Evolutionary conservation across 2,113 vertebrate genomes (phyloP).

Genomic region (Callipepla squamata): DNA sequence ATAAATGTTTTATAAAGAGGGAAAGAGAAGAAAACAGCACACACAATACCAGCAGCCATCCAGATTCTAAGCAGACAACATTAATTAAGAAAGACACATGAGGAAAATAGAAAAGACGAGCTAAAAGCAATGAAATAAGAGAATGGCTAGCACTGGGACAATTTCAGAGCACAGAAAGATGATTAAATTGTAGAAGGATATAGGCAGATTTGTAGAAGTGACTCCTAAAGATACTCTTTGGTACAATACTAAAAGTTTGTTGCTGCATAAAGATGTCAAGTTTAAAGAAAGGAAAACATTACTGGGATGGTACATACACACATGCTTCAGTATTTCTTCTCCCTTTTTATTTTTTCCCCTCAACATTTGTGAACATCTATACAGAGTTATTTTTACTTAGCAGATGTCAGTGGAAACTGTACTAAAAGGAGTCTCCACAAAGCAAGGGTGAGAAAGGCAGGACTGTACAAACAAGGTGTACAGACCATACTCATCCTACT

Average conservation of each 20-base stretch:
- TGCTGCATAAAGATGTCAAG: not conserved
- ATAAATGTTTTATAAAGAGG: not conserved
- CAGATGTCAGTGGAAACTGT: not conserved
- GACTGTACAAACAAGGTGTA: not conserved
- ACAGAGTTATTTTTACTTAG: not conserved
- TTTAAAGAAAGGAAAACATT: not conserved
- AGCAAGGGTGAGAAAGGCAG: not conserved
- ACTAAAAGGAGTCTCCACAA: not conserved
- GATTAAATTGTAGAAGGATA: conserved; percentile 17
- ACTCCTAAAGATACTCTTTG: conserved; percentile 25
- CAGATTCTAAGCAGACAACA: not conserved
- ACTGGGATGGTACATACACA: not conserved
- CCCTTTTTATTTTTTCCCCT: not conserved
- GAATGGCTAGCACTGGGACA: conserved; percentile 21
- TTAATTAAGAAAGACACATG: conserved; percentile 5
- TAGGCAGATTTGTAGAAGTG: conserved; percentile 18
- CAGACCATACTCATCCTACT: not conserved
- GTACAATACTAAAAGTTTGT: conserved; percentile 5
- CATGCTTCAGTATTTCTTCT: not conserved
- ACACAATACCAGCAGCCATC: not conserved
- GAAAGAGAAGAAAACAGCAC: not conserved
- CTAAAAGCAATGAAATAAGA: conserved; percentile 11
- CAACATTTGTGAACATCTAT: not conserved
- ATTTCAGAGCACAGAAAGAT: conserved; percentile 15
- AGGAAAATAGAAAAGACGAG: not conserved